Evolutionary conservation across 2,888 invertebrate genomes (phyloP).

Genomic region (Dione juno): DNA sequence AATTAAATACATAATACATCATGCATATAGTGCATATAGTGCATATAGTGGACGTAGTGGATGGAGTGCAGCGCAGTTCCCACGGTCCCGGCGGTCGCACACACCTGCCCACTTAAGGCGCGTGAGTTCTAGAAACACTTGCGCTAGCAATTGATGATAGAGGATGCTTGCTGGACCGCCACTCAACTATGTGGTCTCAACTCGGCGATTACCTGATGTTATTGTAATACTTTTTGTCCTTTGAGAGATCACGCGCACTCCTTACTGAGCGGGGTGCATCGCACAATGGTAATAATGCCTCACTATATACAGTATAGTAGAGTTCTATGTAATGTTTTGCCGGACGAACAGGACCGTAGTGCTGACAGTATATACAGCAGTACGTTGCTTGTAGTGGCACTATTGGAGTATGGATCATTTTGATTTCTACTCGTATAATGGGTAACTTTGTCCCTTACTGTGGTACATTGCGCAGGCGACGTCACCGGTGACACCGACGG

Average conservation of each 20-base stretch:
- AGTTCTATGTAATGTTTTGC: too few species aligned
- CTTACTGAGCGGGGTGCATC: not conserved
- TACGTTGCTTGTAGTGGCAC: too few species aligned
- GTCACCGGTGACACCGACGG: slow-evolving; percentile 74
- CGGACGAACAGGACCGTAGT: too few species aligned
- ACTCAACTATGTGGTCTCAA: not conserved
- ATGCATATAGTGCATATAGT: too few species aligned
- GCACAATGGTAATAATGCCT: not conserved
- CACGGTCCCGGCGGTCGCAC: not conserved
- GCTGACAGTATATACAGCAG: too few species aligned
- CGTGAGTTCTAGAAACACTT: not conserved
- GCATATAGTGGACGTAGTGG: too few species aligned
- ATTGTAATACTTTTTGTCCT: not conserved
- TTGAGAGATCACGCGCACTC: not conserved
- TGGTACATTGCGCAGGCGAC: slow-evolving; percentile 69
- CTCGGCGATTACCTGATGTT: too few species aligned
- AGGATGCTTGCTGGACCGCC: not conserved
- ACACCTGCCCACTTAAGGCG: not conserved
- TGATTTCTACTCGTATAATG: not conserved
- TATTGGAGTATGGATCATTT: not conserved
- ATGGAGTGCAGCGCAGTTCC: not conserved
- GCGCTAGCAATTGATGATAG: slow-evolving; percentile 15
- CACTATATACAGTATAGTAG: too few species aligned
- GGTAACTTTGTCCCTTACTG: not conserved
- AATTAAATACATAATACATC: too few species aligned